Evolutionary conservation across 2,113 vertebrate species (phyloP).

Genomic region (Hyperoodon ampullatus): DNA sequence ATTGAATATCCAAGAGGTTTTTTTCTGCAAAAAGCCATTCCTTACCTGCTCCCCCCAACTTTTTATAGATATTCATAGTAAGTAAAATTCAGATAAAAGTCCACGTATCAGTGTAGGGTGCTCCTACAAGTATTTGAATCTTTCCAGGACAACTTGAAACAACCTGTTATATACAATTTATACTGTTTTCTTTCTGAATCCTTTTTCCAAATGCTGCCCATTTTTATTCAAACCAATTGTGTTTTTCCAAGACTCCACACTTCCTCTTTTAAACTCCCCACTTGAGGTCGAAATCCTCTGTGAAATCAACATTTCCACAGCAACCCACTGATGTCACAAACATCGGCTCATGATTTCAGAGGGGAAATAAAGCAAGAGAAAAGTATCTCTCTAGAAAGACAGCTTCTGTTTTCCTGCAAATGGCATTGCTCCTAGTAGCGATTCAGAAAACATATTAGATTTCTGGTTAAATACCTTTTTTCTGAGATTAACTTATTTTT

Average conservation of each 20-base stretch:
- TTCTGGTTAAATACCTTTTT: constrained; percentile 51
- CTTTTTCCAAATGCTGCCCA: constrained; percentile 44
- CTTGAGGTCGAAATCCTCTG: constrained; percentile 15
- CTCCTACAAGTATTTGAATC: background rate
- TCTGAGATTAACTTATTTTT: constrained; percentile 47
- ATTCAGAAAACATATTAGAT: background rate
- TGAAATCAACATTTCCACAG: constrained; percentile 60
- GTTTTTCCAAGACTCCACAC: constrained; percentile 65
- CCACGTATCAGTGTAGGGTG: background rate
- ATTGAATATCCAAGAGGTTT: constrained; percentile 13
- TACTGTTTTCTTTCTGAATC: constrained; percentile 39
- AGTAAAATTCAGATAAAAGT: constrained; percentile 56
- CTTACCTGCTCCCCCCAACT: background rate
- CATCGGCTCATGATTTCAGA: background rate
- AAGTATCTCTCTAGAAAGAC: background rate
- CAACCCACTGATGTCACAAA: background rate
- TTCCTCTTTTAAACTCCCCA: constrained; percentile 49
- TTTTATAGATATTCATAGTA: constrained; percentile 42
- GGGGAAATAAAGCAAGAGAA: constrained; percentile 9
- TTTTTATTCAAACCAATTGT: constrained; percentile 54
- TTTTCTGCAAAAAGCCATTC: constrained; percentile 11
- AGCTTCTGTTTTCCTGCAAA: background rate
- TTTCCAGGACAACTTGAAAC: constrained; percentile 9
- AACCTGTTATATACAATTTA: background rate
- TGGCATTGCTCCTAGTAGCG: background rate